A percentile compares a stretch with the other conserved stretches of the same genome.
Evolutionary conservation across 2,888 invertebrate genomes (phyloP).

Genomic region (Oasisia sp.): DNA sequence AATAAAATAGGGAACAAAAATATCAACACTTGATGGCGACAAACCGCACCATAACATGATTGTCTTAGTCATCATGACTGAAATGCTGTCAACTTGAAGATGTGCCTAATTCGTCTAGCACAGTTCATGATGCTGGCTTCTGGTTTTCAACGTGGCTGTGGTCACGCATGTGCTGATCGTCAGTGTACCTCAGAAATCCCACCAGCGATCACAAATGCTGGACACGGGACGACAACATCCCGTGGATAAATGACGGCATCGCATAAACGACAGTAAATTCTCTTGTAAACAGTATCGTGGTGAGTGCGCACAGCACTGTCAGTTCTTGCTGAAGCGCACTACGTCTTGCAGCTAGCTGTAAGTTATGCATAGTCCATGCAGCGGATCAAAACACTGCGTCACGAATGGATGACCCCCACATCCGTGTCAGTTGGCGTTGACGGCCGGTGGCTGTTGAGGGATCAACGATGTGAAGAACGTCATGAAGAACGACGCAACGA

Average conservation of each 20-base stretch:
- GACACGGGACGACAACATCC: background rate
- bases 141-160: background rate
- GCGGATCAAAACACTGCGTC: background rate
- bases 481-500: conserved; percentile 89
- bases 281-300: background rate
- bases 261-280: background rate
- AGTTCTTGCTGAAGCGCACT: background rate
- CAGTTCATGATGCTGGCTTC: background rate
- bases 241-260: background rate
- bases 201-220: background rate
- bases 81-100: background rate
- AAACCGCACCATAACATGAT: background rate
- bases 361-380: background rate
- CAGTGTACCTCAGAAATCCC: background rate
- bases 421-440: conserved; percentile 56
- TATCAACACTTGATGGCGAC: background rate
- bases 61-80: background rate
- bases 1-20: conserved; percentile 1
- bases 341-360: background rate
- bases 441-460: conserved; percentile 81
- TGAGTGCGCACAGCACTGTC: background rate
- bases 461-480: conserved; percentile 94
- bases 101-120: background rate
- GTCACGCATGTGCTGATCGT: background rate
- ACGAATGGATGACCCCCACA: background rate